Percentiles rank a stretch among this genome's conserved stretches.
Conservation (phyloP, 64 coral and sea anemone genomes). For the Montipora capricornis region DNA sequence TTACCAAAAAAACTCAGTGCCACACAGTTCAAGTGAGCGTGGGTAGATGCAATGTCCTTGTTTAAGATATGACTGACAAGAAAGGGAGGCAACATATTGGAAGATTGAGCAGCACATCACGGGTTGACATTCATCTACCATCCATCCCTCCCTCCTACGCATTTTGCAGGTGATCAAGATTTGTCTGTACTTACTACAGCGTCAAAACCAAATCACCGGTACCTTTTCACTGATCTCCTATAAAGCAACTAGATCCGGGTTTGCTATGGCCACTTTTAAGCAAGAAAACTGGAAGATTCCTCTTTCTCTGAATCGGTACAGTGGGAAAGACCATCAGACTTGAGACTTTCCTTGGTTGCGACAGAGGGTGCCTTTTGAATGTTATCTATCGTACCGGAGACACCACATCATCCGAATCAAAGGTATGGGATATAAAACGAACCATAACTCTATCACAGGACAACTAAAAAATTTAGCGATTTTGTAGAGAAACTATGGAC, state of each 20-base stretch:
- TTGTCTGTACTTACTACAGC: not conserved
- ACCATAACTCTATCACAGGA: not conserved
- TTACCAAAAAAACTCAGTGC: not conserved
- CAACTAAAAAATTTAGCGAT: not conserved
- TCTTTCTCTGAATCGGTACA: not conserved
- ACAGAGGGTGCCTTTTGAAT: not conserved
- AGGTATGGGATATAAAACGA: not conserved
- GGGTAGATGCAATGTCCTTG: not conserved
- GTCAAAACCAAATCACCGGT: not conserved
- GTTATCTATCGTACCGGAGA: not conserved
- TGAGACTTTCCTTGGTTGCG: not conserved
- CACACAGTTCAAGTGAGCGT: not conserved
- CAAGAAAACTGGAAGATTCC: not conserved
- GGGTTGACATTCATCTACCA: not conserved
- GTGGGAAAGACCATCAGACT: too few species aligned
- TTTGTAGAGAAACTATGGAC: not conserved
- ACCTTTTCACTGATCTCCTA: not conserved
- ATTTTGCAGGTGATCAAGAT: conserved; percentile 12
- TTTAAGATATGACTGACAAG: not conserved
- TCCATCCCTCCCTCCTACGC: conserved; percentile 12
- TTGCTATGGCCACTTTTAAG: too few species aligned
- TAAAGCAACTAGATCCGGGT: not conserved
- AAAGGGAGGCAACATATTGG: not conserved
- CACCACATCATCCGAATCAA: not conserved
- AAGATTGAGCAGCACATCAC: not conserved